Evolutionary conservation across 2,797 vertebrate species (phyloP).

Genomic region (Scolopax rusticola): DNA sequence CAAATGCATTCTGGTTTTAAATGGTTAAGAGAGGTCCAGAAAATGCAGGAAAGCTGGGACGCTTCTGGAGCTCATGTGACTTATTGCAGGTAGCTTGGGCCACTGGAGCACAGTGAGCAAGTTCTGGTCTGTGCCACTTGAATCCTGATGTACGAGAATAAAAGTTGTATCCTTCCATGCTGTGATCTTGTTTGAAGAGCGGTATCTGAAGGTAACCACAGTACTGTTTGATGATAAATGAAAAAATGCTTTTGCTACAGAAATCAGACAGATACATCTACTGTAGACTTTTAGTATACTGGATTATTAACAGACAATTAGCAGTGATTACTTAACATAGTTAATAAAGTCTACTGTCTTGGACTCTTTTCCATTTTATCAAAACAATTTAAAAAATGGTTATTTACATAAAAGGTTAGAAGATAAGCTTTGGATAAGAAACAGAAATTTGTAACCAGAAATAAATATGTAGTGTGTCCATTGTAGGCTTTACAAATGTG

Average conservation of each 20-base stretch:
- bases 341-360: not conserved
- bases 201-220: not conserved
- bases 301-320: not conserved
- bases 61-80: not conserved
- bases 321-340: not conserved
- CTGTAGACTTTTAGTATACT: not conserved
- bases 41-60: not conserved
- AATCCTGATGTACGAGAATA: not conserved
- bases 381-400: not conserved
- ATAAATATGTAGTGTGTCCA: conserved; percentile 39
- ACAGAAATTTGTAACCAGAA: not conserved
- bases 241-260: not conserved
- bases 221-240: not conserved
- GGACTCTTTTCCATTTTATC: not conserved
- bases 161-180: not conserved
- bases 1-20: not conserved
- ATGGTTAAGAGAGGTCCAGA: not conserved
- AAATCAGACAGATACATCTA: not conserved
- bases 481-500: conserved; percentile 44
- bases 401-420: not conserved
- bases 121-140: not conserved
- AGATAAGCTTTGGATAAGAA: not conserved
- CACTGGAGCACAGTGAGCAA: not conserved
- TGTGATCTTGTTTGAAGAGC: not conserved
- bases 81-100: not conserved